Conservation (phyloP, 2,113 vertebrate genomes). For the Phrynosoma blainvillii region DNA sequence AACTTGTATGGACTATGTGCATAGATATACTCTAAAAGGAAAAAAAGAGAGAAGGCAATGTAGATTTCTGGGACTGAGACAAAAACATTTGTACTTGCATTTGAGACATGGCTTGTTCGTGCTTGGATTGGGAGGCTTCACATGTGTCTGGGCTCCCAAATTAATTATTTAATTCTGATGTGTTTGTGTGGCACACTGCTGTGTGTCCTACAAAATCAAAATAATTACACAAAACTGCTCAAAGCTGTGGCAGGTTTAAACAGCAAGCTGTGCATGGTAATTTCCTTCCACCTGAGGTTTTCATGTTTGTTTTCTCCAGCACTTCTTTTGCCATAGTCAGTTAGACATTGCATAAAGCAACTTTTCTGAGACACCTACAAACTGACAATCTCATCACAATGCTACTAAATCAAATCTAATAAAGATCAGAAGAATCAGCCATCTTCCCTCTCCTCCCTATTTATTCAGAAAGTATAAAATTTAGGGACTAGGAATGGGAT, state of each 20-base stretch:
- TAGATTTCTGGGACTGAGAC: accelerated
- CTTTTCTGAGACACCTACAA: not conserved
- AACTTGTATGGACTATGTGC: not conserved
- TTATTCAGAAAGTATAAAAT: no score
- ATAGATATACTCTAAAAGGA: accelerated
- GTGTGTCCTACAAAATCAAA: not conserved
- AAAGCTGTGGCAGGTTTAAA: conserved; percentile 50
- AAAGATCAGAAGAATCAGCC: no score
- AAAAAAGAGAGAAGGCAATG: not conserved
- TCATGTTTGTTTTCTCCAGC: not conserved
- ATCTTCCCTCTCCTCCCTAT: no score
- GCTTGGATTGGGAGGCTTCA: not conserved
- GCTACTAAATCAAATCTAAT: not conserved
- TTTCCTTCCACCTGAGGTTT: not conserved
- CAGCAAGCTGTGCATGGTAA: conserved; percentile 18
- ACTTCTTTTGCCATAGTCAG: not conserved
- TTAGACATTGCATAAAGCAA: not conserved
- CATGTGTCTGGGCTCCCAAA: not conserved
- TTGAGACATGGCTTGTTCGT: accelerated
- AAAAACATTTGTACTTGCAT: not conserved
- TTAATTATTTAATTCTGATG: accelerated
- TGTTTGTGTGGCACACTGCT: not conserved
- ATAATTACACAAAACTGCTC: not conserved
- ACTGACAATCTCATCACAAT: not conserved
- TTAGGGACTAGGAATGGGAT: no score